Evolutionary conservation across 2,797 vertebrate species (phyloP).

Genomic region (Acrossocheilus wenchowensis): DNA sequence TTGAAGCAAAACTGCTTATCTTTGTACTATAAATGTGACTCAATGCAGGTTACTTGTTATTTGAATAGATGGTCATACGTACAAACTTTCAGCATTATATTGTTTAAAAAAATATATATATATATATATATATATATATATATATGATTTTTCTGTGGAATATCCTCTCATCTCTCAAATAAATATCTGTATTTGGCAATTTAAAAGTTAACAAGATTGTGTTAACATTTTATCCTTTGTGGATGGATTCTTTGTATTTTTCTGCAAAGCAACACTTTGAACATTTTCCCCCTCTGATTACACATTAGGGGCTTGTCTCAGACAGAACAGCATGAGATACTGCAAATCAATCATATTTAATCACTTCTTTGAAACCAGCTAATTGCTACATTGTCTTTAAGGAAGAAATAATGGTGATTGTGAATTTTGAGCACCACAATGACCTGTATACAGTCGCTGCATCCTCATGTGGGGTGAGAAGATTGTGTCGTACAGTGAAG

Average conservation of each 20-base stretch:
- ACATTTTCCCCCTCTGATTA: neutral
- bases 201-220: neutral
- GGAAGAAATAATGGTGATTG: neutral
- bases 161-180: neutral
- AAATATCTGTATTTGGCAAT: neutral
- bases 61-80: neutral
- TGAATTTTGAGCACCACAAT: neutral
- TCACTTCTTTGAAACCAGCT: neutral
- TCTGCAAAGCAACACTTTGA: neutral
- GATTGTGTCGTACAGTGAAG: neutral
- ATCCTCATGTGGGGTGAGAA: slow-evolving; percentile 14
- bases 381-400: neutral
- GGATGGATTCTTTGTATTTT: neutral
- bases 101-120: too few species aligned
- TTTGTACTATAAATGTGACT: neutral
- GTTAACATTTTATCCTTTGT: neutral
- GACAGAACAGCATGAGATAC: neutral
- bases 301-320: neutral
- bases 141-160: too few species aligned
- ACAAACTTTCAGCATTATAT: neutral
- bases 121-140: too few species aligned
- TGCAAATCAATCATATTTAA: neutral
- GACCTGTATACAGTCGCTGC: slow-evolving; percentile 3
- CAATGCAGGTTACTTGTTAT: neutral
- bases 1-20: neutral